Conservation (phyloP, 2,113 vertebrate species). For the Elachura formosa region DNA sequence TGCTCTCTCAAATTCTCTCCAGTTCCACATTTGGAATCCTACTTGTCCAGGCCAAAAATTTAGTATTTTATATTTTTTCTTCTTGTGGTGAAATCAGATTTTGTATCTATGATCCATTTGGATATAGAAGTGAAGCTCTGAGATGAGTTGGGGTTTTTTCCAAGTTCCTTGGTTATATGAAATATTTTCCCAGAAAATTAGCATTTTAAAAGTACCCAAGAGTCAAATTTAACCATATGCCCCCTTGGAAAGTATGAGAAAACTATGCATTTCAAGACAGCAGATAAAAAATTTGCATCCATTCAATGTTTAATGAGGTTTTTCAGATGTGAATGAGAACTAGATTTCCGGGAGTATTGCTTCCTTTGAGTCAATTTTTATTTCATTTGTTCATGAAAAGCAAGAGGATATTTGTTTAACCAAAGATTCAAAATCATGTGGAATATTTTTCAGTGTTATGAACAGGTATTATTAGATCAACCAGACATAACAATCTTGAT, state of each 20-base stretch:
- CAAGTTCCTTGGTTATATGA: not conserved
- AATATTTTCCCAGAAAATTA: not conserved
- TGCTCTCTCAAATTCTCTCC: not conserved
- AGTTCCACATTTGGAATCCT: not conserved
- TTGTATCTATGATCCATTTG: not conserved
- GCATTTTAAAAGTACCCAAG: not conserved
- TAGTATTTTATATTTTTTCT: not conserved
- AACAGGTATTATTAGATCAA: not conserved
- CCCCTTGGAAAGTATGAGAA: not conserved
- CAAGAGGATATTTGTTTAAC: not conserved
- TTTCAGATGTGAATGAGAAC: slow-evolving; percentile 7
- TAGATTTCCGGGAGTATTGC: not conserved
- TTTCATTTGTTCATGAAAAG: slow-evolving; percentile 18
- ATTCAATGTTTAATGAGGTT: not conserved
- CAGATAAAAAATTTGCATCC: not conserved
- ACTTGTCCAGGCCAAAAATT: not conserved
- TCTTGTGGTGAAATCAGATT: not conserved
- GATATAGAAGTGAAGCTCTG: not conserved
- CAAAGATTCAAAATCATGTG: not conserved
- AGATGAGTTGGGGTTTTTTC: accelerated
- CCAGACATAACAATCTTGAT: not conserved
- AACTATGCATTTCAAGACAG: not conserved
- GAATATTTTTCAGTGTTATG: not conserved
- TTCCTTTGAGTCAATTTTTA: not conserved
- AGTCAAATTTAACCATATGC: not conserved